These are phyloP conservation scores for Notospermus geniculatus DNA, from an alignment of 1,140 invertebrate species.

Conservation along the genomic window DNA sequence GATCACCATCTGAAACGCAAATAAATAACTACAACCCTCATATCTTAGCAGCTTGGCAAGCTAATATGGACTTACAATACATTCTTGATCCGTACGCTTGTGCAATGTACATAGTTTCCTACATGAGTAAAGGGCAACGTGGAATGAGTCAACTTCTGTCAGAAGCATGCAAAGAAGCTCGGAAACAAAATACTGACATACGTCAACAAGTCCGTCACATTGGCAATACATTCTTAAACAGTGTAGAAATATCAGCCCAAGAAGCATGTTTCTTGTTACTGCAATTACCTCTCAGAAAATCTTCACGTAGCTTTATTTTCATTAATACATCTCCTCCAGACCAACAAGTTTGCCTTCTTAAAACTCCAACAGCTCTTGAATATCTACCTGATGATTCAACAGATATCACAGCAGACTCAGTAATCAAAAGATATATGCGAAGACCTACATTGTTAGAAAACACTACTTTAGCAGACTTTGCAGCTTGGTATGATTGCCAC, in stretches of 20 bases:
- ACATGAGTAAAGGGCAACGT: too few relatives aligned
- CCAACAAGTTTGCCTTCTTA: slow-evolving; percentile 21
- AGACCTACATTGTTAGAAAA: not conserved
- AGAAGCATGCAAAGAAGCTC: slow-evolving; percentile 22
- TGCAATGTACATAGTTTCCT: too few relatives aligned
- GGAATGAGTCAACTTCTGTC: slow-evolving; percentile 18
- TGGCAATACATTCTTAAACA: slow-evolving; percentile 27
- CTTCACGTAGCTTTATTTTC: slow-evolving; percentile 20
- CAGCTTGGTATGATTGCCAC: not conserved
- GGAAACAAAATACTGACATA: slow-evolving; percentile 23
- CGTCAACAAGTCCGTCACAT: slow-evolving; percentile 22
- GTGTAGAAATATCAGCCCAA: slow-evolving; percentile 25
- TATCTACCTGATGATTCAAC: not conserved
- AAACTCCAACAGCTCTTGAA: slow-evolving; percentile 7
- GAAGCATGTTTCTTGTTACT: slow-evolving; percentile 25
- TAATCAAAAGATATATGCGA: not conserved
- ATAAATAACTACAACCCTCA: slow-evolving; percentile 22
- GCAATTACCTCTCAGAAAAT: slow-evolving; percentile 29
- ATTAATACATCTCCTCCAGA: slow-evolving; percentile 27
- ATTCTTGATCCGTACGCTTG: too few relatives aligned
- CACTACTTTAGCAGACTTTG: slow-evolving; percentile 7
- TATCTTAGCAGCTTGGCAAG: slow-evolving; percentile 20
- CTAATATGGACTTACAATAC: slow-evolving; percentile 28
- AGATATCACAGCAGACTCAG: not conserved
- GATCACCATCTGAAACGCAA: too few relatives aligned